A percentile compares a stretch with the other conserved stretches of the same genome.
Evolutionary conservation across 2,888 invertebrate species (phyloP).

Genomic region (Entomobrya multifasciata): DNA sequence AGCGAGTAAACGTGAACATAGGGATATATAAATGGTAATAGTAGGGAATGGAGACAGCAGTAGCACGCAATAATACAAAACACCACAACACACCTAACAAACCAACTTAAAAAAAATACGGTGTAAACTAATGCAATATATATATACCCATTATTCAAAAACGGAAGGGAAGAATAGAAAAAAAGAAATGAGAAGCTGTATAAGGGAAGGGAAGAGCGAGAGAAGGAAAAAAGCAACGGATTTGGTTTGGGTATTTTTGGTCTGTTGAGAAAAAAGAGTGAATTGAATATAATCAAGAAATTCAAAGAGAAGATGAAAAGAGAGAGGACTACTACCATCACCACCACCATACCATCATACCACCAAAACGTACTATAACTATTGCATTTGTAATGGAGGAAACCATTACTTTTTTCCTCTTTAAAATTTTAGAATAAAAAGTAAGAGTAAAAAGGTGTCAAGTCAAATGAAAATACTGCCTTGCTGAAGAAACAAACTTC

Average conservation of each 20-base stretch:
- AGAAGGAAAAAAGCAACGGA: constrained; percentile 17
- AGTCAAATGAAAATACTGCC: constrained; percentile 36
- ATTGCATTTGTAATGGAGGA: no score
- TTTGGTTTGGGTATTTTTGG: not conserved
- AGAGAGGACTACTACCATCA: constrained; percentile 5
- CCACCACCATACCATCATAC: constrained; percentile 1
- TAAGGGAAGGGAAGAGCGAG: constrained; percentile 23
- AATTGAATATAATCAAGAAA: not conserved
- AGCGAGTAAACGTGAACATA: not conserved
- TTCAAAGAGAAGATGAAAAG: constrained; percentile 18
- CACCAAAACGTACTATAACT: no score
- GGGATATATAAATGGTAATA: constrained; percentile 46
- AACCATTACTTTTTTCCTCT: constrained; percentile 16
- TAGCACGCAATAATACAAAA: not conserved
- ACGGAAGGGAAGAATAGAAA: constrained; percentile 27
- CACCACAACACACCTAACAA: no score
- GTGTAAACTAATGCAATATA: no score
- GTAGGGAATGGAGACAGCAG: constrained; percentile 3
- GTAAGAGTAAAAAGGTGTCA: constrained; percentile 53
- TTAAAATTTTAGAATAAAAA: constrained; percentile 27
- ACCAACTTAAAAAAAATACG: no score
- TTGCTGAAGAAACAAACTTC: no score
- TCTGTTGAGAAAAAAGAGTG: not conserved
- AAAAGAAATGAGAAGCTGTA: constrained; percentile 29
- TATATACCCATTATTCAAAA: constrained; percentile 19